phyloP scores from a whole-genome alignment of 2,797 vertebrate species.

The Helostoma temminkii region DNA sequence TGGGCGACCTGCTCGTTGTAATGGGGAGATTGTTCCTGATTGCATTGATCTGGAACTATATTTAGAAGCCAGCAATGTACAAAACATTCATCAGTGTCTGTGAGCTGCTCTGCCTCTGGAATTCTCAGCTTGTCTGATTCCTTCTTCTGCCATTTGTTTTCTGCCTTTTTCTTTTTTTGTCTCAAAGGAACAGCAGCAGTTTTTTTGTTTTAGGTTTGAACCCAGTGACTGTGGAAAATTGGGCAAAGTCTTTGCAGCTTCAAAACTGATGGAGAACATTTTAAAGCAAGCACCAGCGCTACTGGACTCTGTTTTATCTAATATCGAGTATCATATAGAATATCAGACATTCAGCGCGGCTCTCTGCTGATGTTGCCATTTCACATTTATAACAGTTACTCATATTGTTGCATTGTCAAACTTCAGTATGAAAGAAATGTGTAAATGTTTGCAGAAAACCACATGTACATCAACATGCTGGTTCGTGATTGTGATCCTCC shows the following conservation, averaged over 20 bases:
- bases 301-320: conserved; percentile 33
- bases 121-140: conserved; percentile 32
- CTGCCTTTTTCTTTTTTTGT: conserved; percentile 13
- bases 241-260: conserved; percentile 22
- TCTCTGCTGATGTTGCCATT: conserved; percentile 5
- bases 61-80: conserved; percentile 63
- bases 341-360: not conserved
- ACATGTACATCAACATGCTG: too few species aligned
- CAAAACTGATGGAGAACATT: conserved; percentile 20
- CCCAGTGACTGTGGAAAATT: conserved; percentile 53
- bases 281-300: not conserved
- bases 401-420: not conserved
- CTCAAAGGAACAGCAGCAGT: conserved; percentile 42
- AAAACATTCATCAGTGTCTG: conserved; percentile 66
- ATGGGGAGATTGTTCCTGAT: conserved; percentile 65
- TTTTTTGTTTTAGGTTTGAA: conserved; percentile 46
- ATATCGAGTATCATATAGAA: conserved; percentile 33
- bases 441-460: not conserved
- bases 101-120: conserved; percentile 46
- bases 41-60: conserved; percentile 77
- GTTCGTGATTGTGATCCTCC: conserved; percentile 41
- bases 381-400: too few species aligned
- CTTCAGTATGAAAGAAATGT: not conserved
- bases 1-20: conserved; percentile 45
- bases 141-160: conserved; percentile 40